Evolutionary conservation across 92 coral and sea anemone genomes (phyloP).

Genomic region (Meandrina meandrites): DNA sequence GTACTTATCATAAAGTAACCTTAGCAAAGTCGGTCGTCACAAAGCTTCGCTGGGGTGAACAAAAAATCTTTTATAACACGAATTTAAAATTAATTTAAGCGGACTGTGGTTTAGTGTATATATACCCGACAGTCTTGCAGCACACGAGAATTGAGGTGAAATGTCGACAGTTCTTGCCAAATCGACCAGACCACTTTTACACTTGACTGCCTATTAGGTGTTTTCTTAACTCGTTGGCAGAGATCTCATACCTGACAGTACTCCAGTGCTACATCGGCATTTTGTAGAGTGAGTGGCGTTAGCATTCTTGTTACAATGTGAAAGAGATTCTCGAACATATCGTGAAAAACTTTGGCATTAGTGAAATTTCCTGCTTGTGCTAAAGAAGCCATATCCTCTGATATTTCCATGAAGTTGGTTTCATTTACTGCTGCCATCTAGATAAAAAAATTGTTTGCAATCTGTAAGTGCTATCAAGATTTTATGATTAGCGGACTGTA

Average conservation of each 20-base stretch:
- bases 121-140: no score
- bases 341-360: constrained; percentile 13
- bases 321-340: constrained; percentile 5
- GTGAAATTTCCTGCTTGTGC: neutral
- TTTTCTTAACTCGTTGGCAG: no score
- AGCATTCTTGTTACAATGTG: neutral
- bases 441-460: neutral
- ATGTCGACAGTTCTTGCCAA: no score
- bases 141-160: no score
- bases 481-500: neutral
- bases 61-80: no score
- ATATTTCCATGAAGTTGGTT: constrained; percentile 20
- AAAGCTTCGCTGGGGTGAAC: no score
- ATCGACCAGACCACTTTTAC: no score
- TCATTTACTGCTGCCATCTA: constrained; percentile 12
- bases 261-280: constrained; percentile 20
- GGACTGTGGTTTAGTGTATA: no score
- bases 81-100: no score
- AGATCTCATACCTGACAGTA: constrained; percentile 13
- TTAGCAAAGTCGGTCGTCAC: no score
- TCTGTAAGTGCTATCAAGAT: neutral
- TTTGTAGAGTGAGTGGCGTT: constrained; percentile 14
- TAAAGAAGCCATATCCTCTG: neutral
- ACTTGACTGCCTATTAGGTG: no score
- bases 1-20: no score